Conservation (phyloP, 2,888 invertebrate genomes). For the Ditylenchus weischeri region DNA sequence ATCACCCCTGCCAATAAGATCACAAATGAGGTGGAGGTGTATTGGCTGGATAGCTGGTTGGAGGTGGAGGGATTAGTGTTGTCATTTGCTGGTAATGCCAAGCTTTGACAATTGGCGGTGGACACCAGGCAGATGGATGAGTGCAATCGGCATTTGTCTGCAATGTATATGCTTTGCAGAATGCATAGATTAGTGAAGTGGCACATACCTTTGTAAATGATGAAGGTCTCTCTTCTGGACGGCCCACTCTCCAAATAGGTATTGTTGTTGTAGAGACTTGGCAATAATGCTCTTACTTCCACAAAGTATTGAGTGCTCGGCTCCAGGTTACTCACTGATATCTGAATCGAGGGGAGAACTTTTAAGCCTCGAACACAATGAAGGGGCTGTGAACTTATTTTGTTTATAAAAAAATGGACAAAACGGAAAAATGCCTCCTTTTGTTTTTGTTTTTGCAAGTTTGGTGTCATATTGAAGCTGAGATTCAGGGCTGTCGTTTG, state of each 20-base stretch:
- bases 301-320: slow-evolving; percentile 23
- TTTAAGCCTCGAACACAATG: too few relatives aligned
- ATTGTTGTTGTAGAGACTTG: slow-evolving; percentile 25
- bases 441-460: too few relatives aligned
- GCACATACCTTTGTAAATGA: slow-evolving; percentile 17
- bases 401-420: too few relatives aligned
- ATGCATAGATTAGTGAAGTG: neutral
- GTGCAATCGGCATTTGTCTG: slow-evolving; percentile 46
- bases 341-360: neutral
- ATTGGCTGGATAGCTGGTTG: neutral
- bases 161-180: slow-evolving; percentile 19
- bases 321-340: slow-evolving; percentile 13
- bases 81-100: neutral
- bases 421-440: too few relatives aligned
- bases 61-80: neutral
- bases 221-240: slow-evolving; percentile 32
- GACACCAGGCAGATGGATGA: slow-evolving; percentile 49
- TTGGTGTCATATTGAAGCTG: too few relatives aligned
- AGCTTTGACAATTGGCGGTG: slow-evolving; percentile 30
- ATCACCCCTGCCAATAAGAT: neutral
- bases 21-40: slow-evolving; percentile 13
- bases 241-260: slow-evolving; percentile 34
- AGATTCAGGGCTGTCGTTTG: too few relatives aligned
- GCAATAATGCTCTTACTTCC: slow-evolving; percentile 19
- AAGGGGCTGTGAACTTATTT: too few relatives aligned